phyloP scores from a whole-genome alignment of 2,888 invertebrate genomes.

The Lepidochrysops patricia region DNA sequence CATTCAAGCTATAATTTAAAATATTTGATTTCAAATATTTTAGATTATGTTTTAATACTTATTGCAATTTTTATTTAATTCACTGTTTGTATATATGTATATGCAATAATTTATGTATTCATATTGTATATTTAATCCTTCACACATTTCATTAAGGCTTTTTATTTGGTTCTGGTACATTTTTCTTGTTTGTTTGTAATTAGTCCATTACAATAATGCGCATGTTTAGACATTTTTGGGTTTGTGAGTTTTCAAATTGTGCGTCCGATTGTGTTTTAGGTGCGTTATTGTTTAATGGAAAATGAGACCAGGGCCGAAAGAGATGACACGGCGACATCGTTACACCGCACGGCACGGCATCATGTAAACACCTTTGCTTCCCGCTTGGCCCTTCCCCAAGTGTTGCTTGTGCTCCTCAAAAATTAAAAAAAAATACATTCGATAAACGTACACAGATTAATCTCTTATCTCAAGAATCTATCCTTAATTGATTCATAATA shows the following conservation, averaged over 20 bases:
- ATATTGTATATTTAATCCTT: background rate
- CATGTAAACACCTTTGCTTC: conserved; percentile 29
- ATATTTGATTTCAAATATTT: too few relatives aligned
- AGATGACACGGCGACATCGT: conserved; percentile 48
- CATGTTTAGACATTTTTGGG: conserved; percentile 28
- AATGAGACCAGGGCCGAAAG: conserved; percentile 73
- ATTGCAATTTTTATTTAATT: background rate
- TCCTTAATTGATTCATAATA: too few relatives aligned
- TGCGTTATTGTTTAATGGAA: conserved; percentile 47
- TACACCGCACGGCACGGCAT: conserved; percentile 51
- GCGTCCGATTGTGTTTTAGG: conserved; percentile 48
- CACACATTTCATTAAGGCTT: conserved; percentile 21
- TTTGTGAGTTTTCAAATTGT: conserved; percentile 36
- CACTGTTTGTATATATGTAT: background rate
- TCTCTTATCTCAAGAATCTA: too few relatives aligned
- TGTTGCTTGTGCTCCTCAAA: conserved; percentile 11
- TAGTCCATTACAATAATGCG: conserved; percentile 28
- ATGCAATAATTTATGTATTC: background rate
- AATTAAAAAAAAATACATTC: too few relatives aligned
- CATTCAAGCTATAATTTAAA: too few relatives aligned
- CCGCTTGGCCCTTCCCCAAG: conserved; percentile 25
- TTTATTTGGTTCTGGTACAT: conserved; percentile 68
- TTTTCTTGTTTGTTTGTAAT: conserved; percentile 38
- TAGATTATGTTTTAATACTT: too few relatives aligned
- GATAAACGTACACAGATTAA: too few relatives aligned